These are phyloP conservation scores for Pogonocichla stellata DNA, from an alignment of 2,113 vertebrate species.

Conservation along the genomic window DNA sequence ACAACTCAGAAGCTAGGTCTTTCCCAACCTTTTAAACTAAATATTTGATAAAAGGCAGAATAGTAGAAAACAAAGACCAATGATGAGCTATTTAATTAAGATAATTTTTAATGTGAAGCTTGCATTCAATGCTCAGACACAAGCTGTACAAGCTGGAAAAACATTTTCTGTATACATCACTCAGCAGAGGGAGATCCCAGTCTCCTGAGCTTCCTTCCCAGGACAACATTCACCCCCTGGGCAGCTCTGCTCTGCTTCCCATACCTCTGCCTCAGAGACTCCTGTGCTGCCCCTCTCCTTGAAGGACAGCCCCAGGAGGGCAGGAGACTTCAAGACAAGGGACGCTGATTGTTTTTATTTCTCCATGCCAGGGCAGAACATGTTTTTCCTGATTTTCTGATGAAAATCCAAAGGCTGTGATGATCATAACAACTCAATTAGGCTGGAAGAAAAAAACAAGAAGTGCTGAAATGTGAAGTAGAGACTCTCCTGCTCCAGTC, in stretches of 20 bases:
- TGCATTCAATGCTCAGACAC: rapidly evolving
- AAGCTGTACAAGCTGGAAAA: background rate
- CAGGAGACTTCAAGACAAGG: background rate
- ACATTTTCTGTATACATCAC: background rate
- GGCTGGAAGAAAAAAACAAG: background rate
- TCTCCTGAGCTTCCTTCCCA: background rate
- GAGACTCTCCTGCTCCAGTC: background rate
- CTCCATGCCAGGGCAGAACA: background rate
- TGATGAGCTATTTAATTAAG: background rate
- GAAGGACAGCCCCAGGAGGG: background rate
- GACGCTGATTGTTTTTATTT: background rate
- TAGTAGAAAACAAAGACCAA: background rate
- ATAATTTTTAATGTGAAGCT: background rate
- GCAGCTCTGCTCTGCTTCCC: background rate
- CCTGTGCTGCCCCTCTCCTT: background rate
- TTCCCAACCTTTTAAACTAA: background rate
- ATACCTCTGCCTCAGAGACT: background rate
- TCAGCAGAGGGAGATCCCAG: background rate
- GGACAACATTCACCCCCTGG: background rate
- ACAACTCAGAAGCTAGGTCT: background rate
- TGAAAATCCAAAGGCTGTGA: background rate
- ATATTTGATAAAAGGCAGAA: background rate
- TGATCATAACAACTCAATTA: background rate
- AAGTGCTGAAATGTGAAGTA: background rate
- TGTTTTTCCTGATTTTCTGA: background rate